Percentiles rank a stretch among this genome's conserved stretches.
Evolutionary conservation across 2,888 invertebrate species (phyloP).

Genomic region (Chrysodeixis includens): DNA sequence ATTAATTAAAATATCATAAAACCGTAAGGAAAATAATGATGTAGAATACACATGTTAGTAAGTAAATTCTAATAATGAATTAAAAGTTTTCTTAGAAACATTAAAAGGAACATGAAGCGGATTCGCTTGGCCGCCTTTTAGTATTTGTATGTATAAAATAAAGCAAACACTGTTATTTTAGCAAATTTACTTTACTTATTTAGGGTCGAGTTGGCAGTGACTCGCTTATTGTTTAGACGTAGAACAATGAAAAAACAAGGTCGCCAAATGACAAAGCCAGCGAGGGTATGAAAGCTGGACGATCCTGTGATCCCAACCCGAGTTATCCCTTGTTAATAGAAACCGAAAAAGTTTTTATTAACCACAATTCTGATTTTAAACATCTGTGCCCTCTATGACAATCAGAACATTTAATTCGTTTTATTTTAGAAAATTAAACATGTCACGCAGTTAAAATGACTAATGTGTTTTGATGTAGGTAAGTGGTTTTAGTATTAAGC

Average conservation of each 20-base stretch:
- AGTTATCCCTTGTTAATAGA: constrained; percentile 61
- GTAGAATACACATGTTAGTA: constrained; percentile 14
- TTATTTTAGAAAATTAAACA: not conserved
- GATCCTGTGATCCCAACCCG: constrained; percentile 62
- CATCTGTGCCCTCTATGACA: constrained; percentile 23
- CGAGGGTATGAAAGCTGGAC: constrained; percentile 64
- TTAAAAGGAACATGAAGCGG: constrained; percentile 42
- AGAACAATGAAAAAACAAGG: constrained; percentile 75
- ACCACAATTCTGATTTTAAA: constrained; percentile 45
- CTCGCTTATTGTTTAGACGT: constrained; percentile 67
- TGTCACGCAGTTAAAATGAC: not conserved
- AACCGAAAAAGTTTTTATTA: constrained; percentile 55
- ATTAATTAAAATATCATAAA: constrained; percentile 28
- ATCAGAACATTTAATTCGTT: constrained; percentile 22
- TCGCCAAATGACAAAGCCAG: constrained; percentile 72
- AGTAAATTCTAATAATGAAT: constrained; percentile 29
- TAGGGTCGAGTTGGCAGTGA: constrained; percentile 65
- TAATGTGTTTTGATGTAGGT: not conserved
- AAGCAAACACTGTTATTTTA: constrained; percentile 69
- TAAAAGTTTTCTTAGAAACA: constrained; percentile 50
- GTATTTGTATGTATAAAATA: constrained; percentile 64
- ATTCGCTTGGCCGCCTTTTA: constrained; percentile 56
- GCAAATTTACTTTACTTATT: constrained; percentile 69
- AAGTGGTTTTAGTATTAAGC: not conserved
- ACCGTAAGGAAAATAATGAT: constrained; percentile 15